phyloP scores from a whole-genome alignment of 2,113 vertebrate genomes.

The Pteronura brasiliensis region DNA sequence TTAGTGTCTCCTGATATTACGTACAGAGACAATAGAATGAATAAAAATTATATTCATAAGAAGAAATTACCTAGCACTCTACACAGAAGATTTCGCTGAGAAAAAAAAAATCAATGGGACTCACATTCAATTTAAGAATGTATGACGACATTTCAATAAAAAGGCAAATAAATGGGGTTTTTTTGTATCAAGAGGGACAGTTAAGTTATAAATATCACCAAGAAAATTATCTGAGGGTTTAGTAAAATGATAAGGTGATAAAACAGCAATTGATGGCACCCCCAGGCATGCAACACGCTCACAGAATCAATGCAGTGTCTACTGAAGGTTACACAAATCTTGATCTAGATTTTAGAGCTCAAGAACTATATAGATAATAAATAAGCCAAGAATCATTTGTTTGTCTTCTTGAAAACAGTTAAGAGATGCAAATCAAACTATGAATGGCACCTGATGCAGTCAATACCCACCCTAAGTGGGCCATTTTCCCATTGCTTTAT shows the following conservation, averaged over 20 bases:
- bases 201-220: not conserved
- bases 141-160: not conserved
- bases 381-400: not conserved
- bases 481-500: not conserved
- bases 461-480: not conserved
- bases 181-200: not conserved
- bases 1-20: not conserved
- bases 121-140: not conserved
- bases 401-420: not conserved
- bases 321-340: not conserved
- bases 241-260: not conserved
- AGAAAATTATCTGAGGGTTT: not conserved
- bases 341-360: not conserved
- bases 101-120: not conserved
- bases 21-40: not conserved
- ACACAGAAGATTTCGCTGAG: rapidly evolving
- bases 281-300: not conserved
- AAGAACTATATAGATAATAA: not conserved
- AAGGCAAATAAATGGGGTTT: not conserved
- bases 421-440: not conserved
- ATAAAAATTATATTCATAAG: not conserved
- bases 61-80: not conserved
- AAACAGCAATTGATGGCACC: not conserved
- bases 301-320: not conserved
- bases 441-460: not conserved